A percentile compares a stretch with the other conserved stretches of the same genome.
These are phyloP conservation scores for Drosophila picticornis DNA, from an alignment of 2,888 invertebrate species.

Conservation along the genomic window DNA sequence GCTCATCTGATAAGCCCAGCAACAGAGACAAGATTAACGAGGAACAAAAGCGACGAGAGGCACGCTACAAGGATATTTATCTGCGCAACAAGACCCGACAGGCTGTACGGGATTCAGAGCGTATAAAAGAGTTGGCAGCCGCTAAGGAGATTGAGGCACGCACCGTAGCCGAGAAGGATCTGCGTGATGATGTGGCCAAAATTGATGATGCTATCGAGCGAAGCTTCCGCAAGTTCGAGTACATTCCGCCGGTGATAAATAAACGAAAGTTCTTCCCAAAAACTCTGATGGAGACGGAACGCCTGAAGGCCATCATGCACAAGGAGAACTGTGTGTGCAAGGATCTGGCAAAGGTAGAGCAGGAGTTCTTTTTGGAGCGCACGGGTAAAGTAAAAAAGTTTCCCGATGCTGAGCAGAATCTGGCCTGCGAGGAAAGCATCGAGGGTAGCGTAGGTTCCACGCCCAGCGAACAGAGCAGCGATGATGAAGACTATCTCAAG, in stretches of 20 bases:
- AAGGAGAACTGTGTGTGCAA: slow-evolving; percentile 70
- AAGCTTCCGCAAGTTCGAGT: slow-evolving; percentile 64
- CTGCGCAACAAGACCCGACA: slow-evolving; percentile 59
- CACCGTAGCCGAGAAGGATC: slow-evolving; percentile 68
- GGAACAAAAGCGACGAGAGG: slow-evolving; percentile 64
- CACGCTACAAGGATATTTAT: slow-evolving; percentile 80
- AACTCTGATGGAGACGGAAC: slow-evolving; percentile 76
- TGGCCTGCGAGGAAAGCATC: slow-evolving; percentile 68
- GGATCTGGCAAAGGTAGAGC: slow-evolving; percentile 73
- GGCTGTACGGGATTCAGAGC: slow-evolving; percentile 33
- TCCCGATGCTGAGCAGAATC: slow-evolving; percentile 67
- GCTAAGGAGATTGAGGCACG: slow-evolving; percentile 48
- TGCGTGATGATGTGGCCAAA: slow-evolving; percentile 53
- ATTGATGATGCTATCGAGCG: slow-evolving; percentile 75
- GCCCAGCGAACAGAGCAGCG: slow-evolving; percentile 79
- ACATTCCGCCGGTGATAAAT: slow-evolving; percentile 51
- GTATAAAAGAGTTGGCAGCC: slow-evolving; percentile 18
- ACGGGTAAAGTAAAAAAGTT: slow-evolving; percentile 67
- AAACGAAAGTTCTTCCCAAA: slow-evolving; percentile 79
- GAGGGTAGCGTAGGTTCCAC: slow-evolving; percentile 50
- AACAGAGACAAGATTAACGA: slow-evolving; percentile 61
- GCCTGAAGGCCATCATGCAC: slow-evolving; percentile 72
- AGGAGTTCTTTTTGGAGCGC: slow-evolving; percentile 70
- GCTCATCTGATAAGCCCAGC: slow-evolving; percentile 74
- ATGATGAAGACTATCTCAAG: slow-evolving; percentile 82